Base-by-base conservation (phyloP, 2,797 vertebrate species). In the Benthosema pterotum region DNA sequence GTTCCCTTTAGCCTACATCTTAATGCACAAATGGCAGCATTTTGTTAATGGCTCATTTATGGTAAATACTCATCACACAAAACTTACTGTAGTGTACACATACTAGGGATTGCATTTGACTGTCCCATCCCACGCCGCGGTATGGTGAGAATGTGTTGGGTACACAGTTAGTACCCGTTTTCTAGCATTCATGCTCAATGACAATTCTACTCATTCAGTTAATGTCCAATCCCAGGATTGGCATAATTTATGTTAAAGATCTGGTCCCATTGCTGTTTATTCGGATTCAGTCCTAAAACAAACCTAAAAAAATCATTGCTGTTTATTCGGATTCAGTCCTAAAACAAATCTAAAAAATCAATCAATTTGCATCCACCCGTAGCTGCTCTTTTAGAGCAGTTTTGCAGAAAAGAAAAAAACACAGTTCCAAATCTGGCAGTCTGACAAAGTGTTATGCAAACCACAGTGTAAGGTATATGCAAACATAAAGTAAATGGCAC, bases 171-270 rank as follows among this genome's bases (percentile, higher is more conserved):
- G 22, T 5, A 28, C 7, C 25, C 6, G 25, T 28, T 28, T 28
- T 28, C 25, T 28, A 28, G 25, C 25, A 71, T 75, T 22, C 42
- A 63, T 65, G 79, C 53, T 85, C 82, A 83, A 56, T 58, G 69
- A 43, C 68, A 79, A 69, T 73, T 72, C 69, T 60, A 53, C 61
- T 69, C 12, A 66, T 68, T 55, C 71, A 60, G 74, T 69, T 60
- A 57, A 59, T 65, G 59, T 50, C 66, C 12, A 13, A 59, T 78
- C 17, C 68, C 72, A 78, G 88, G 77, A 82, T 85, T 86, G 85
- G 71, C 67, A n/a, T n/a, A n/a, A n/a, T n/a, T n/a, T n/a, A n/a
- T 48, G 75, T 83, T 87, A 79, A 83, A 87, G 82, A 82, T 73
- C 80, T 82, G 75, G 79, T 80, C 72, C 72, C 52, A 73, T 59